Conservation (phyloP, 1,140 invertebrate species). For the Brachionus rubens region DNA sequence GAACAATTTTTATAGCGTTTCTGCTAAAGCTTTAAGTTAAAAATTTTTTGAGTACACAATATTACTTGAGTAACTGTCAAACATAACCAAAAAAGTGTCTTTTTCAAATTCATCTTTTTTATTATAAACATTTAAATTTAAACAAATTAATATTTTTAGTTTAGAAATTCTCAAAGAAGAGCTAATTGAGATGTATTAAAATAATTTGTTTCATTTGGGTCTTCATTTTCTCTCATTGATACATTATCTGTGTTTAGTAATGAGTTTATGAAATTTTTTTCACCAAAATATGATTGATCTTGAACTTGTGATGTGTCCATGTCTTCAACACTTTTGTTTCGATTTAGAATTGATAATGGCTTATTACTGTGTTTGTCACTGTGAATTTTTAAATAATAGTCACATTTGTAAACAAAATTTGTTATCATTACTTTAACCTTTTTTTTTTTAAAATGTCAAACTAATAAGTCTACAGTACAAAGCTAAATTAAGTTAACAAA, state of each 20-base stretch:
- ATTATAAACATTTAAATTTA: too few species aligned
- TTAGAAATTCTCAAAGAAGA: background rate
- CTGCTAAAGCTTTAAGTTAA: too few species aligned
- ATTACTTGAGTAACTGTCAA: slow-evolving; percentile 19
- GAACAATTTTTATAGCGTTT: too few species aligned
- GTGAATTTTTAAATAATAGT: slow-evolving; percentile 7
- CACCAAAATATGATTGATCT: background rate
- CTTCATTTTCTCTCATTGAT: background rate
- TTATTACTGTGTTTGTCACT: background rate
- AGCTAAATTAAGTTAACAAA: background rate
- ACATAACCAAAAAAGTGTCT: too few species aligned
- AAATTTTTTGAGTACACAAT: background rate
- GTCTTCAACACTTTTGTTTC: background rate
- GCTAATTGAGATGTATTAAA: slow-evolving; percentile 19
- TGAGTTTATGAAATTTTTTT: background rate
- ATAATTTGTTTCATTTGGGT: slow-evolving; percentile 7
- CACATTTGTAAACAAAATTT: slow-evolving; percentile 43
- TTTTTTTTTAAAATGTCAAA: background rate
- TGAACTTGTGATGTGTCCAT: background rate
- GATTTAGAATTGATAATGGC: background rate
- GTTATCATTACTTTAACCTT: slow-evolving; percentile 31
- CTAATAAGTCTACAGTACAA: background rate
- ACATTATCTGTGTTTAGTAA: background rate
- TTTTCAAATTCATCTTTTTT: too few species aligned
- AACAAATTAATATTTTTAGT: too few species aligned